These are phyloP conservation scores for Lithobius niger DNA, from an alignment of 1,140 invertebrate genomes.

Conservation along the genomic window DNA sequence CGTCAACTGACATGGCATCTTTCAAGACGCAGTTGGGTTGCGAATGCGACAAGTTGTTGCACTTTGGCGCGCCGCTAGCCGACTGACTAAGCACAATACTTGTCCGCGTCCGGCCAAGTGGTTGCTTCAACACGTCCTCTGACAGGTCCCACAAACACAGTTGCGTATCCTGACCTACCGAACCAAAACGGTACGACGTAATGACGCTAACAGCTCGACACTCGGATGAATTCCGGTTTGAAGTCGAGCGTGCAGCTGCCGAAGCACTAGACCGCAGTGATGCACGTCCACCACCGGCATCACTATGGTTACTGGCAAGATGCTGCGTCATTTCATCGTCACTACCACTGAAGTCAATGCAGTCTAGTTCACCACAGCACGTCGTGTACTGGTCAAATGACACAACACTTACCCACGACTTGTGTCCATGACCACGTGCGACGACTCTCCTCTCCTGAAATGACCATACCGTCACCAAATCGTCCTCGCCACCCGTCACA, in stretches of 20 bases:
- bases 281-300: conserved; percentile 10
- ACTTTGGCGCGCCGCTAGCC: background rate
- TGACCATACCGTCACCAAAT: conserved; percentile 96
- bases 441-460: conserved; percentile 83
- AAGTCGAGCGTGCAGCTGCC: background rate
- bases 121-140: conserved; percentile 68
- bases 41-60: background rate
- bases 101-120: conserved; percentile 24
- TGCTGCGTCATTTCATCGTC: conserved; percentile 25
- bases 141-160: conserved; percentile 97
- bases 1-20: conserved; percentile 13
- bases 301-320: conserved; percentile 14
- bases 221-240: conserved; percentile 10
- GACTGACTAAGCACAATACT: conserved; percentile 4
- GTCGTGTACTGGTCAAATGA: conserved; percentile 89
- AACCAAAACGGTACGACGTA: conserved; percentile 77
- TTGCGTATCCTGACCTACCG: conserved; percentile 95
- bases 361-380: conserved; percentile 36
- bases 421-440: conserved; percentile 78
- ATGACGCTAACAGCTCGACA: conserved; percentile 21
- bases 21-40: conserved; percentile 24
- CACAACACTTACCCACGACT: conserved; percentile 94
- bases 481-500: conserved; percentile 95
- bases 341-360: conserved; percentile 26
- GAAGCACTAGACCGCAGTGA: background rate